Conservation (phyloP, 2,888 invertebrate genomes). For the Argynnis bischoffii region DNA sequence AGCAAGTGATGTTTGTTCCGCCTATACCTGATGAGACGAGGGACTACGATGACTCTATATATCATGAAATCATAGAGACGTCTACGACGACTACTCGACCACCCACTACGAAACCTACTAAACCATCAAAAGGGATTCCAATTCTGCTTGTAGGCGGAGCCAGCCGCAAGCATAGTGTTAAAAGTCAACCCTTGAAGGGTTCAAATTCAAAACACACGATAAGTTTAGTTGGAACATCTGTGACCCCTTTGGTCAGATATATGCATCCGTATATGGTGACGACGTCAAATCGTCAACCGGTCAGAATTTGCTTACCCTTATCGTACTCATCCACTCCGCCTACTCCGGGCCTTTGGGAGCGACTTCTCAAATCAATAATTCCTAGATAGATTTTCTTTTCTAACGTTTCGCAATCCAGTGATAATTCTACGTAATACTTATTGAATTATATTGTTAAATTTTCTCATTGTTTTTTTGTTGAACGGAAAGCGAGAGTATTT, state of each 20-base stretch:
- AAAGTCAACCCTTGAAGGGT: conserved; percentile 52
- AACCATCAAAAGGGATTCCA: conserved; percentile 53
- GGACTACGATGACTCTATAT: conserved; percentile 73
- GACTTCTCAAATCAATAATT: conserved; percentile 63
- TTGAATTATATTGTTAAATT: conserved; percentile 42
- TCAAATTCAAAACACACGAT: conserved; percentile 56
- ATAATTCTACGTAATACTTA: conserved; percentile 29
- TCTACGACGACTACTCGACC: conserved; percentile 54
- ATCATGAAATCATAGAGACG: conserved; percentile 69
- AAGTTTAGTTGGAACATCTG: conserved; percentile 66
- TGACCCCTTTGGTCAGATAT: conserved; percentile 62
- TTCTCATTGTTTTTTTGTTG: conserved; percentile 45
- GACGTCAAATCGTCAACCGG: conserved; percentile 52
- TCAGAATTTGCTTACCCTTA: conserved; percentile 63
- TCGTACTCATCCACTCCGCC: conserved; percentile 52
- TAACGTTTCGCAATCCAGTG: conserved; percentile 3
- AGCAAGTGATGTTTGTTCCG: conserved; percentile 63
- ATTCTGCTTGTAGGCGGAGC: conserved; percentile 65
- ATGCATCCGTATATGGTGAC: conserved; percentile 72
- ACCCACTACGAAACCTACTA: conserved; percentile 34
- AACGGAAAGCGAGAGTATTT: conserved; percentile 38
- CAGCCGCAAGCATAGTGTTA: conserved; percentile 59
- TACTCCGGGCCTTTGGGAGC: conserved; percentile 61
- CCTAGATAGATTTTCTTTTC: conserved; percentile 46
- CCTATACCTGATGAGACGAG: conserved; percentile 60